Evolutionary conservation across 1,140 invertebrate genomes (phyloP), one percentile per base, ranked within the genome.

Genomic region (Theocolax elegans): DNA sequence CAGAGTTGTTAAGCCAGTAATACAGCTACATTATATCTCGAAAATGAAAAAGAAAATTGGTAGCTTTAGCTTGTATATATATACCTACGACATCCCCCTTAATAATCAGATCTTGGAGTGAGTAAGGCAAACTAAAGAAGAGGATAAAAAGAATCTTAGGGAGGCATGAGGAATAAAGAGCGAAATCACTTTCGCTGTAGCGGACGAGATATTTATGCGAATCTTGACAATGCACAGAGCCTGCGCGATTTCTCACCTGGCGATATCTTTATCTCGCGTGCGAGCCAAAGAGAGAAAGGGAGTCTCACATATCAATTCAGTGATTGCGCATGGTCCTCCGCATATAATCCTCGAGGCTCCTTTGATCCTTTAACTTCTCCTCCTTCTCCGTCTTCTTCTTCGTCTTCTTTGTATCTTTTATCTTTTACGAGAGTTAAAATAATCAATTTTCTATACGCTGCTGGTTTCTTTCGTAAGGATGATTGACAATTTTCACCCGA

Each of bases 171-270:
- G 31, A 40, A 40, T 21, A 40, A 38, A 58, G 29, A 58, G 59
- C 59, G 27, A 62, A 49, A 17, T 62, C 59, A 62, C 42, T 62
- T 62, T 62, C 44, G 27, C 27, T 21, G 21, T 1, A n/a, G 58
- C 40, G 8, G 29, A 15, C 1, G 27, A 13, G 19, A 40, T 58
- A 58, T 58, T 58, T 58, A 58, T 58, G 54, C 54, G 54, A 38
- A 21, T 58, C 27, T 21, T 44, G 9, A 48, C 59, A 23, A 48
- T 35, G 44, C 9, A 12, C 17, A 59, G 21, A 10, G 25, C 23
- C 9, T 17, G 21, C 44, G 7, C 42, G 15, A 48, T 62, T 62
- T 62, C 59, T 62, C 42, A 62, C 23, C 8, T 13, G 15, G 58
- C 12, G 58, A 40, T 60, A 46, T 60, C 38, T 59, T 40, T 59